Conservation (phyloP, 2,113 vertebrate genomes). For the Chamaea fasciata region DNA sequence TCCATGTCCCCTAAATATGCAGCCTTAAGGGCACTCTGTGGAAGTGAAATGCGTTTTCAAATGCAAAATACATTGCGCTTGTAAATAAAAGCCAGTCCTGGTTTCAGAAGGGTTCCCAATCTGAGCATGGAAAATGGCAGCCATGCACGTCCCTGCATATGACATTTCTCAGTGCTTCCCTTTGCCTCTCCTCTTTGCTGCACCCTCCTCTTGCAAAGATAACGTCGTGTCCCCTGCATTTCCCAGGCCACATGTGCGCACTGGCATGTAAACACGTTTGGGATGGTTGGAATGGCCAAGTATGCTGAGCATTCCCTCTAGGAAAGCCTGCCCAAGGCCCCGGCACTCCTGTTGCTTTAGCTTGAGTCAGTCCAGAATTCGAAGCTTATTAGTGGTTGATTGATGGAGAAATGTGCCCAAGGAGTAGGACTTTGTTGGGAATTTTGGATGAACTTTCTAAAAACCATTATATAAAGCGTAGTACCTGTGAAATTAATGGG, state of each 20-base stretch:
- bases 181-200: background rate
- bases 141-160: accelerated
- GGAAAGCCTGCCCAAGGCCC: background rate
- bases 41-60: background rate
- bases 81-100: background rate
- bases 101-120: background rate
- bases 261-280: background rate
- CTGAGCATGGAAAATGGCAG: background rate
- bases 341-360: background rate
- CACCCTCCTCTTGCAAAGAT: background rate
- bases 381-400: background rate
- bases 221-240: accelerated
- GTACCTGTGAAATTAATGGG: background rate
- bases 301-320: background rate
- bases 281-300: background rate
- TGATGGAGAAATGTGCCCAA: background rate
- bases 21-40: background rate
- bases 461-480: background rate
- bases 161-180: background rate
- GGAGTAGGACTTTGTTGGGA: background rate
- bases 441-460: background rate
- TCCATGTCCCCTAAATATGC: background rate
- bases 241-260: background rate
- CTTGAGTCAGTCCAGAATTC: background rate
- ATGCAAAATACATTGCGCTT: background rate